Evolutionary conservation across 2,797 vertebrate species (phyloP).

Genomic region (Silurus lanzhouensis): DNA sequence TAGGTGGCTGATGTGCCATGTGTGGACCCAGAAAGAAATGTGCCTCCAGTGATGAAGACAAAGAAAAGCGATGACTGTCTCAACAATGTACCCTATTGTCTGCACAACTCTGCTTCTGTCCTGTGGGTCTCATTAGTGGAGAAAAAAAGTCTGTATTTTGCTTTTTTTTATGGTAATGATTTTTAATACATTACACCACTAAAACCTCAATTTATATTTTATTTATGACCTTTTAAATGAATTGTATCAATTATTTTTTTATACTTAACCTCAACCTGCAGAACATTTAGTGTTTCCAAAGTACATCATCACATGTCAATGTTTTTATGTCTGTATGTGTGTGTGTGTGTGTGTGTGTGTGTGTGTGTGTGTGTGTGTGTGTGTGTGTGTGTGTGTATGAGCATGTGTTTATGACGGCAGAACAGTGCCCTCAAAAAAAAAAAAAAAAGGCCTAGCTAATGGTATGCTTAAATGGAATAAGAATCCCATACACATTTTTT

Average conservation of each 20-base stretch:
- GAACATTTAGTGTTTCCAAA: constrained; percentile 30
- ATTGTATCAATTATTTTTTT: constrained; percentile 1
- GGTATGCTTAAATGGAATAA: background rate
- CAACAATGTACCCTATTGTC: constrained; percentile 46
- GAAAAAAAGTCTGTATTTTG: constrained; percentile 39
- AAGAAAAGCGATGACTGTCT: constrained; percentile 46
- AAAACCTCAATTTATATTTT: constrained; percentile 35
- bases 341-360: background rate
- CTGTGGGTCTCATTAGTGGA: constrained; percentile 27
- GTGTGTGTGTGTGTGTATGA: background rate
- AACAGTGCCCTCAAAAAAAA: too few relatives aligned
- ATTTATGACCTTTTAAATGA: constrained; percentile 33
- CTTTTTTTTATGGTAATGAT: constrained; percentile 13
- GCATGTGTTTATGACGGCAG: background rate
- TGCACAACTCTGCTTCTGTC: constrained; percentile 51
- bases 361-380: constrained; percentile 19
- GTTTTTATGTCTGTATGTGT: background rate
- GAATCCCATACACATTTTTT: background rate
- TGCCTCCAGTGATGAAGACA: constrained; percentile 32
- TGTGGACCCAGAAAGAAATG: constrained; percentile 31
- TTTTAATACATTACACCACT: background rate
- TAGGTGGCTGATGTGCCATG: constrained; percentile 58
- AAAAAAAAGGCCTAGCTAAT: background rate
- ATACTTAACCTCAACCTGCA: constrained; percentile 31
- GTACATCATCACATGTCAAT: constrained; percentile 16